Base-by-base conservation (phyloP, 2,113 vertebrate genomes). In the Tonatia bakeri region DNA sequence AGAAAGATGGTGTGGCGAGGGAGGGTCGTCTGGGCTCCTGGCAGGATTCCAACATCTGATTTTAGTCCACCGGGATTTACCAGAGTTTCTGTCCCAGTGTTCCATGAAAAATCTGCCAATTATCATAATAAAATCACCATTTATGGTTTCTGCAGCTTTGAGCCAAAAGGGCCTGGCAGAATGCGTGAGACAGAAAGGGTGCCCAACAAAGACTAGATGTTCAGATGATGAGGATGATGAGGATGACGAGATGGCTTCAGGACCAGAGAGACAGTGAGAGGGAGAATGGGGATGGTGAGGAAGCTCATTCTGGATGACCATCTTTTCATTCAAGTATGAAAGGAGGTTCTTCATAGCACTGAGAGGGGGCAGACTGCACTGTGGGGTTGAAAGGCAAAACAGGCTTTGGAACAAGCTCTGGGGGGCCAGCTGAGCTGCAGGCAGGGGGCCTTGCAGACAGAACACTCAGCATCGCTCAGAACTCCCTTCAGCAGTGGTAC, bases 81-180 rank as follows among this genome's bases (percentile, higher is more conserved):
- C 43, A 70, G n/a, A 89, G 52, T 89, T 82, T 70, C 75, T 65
- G 52, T 15, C 61, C 26, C 17, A 33, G 43, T 47, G 26, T 20
- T 89, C 77, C 3, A 10, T 28, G 76, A 92, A 61, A 86, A 73
- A 79, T 69, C 14, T 82, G 50, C 43, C 73, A 36, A 17, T 54
- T 59, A 50, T 7, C 52, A 77, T 54, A 83, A 84, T 88, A 84
- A 89, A 80, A 45, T 77, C 36, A 65, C 33, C 61, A 89, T 13
- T 92, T 76, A 50, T 87, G 81, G n/a, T 65, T 91, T 90, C 84
- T 90, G 59, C 31, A 73, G 82, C 91, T 56, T 79, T 67, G 36
- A 92, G 90, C 19, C 52, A 38, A 96, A 87, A 65, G 59, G n/a
- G 24, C 72, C 52, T 64, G 43, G 64, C 13, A 59, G 70, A 86